Evolutionary conservation across 2,113 vertebrate genomes (phyloP).

Genomic region (Trematomus loennbergii): DNA sequence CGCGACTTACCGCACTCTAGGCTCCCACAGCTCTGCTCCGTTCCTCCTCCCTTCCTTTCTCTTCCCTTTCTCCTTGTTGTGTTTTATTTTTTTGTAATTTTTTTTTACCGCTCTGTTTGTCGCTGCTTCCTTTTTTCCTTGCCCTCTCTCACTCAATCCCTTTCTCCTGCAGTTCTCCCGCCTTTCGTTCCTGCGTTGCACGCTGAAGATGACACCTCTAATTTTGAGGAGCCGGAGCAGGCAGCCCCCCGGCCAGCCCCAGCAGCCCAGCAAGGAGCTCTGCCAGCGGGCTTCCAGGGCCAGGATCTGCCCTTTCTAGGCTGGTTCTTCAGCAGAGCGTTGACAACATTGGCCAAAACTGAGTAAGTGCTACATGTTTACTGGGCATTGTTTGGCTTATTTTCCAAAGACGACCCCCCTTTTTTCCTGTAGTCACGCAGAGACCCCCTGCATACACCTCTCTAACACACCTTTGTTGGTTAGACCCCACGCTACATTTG

Average conservation of each 20-base stretch:
- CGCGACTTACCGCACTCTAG: constrained; percentile 83
- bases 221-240: constrained; percentile 98
- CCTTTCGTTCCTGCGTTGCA: constrained; percentile 96
- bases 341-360: constrained; percentile 90
- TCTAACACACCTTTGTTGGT: constrained; percentile 56
- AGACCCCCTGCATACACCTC: constrained; percentile 44
- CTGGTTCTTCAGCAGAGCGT: constrained; percentile 96
- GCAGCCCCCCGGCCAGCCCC: constrained; percentile 87
- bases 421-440: constrained; percentile 16
- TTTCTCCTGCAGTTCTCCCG: constrained; percentile 90
- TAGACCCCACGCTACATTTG: constrained; percentile 55
- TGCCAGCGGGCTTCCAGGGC: constrained; percentile 90
- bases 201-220: constrained; percentile 98
- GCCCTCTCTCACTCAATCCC: constrained; percentile 54
- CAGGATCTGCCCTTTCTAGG: constrained; percentile 97
- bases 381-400: constrained; percentile 17
- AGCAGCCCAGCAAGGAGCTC: constrained; percentile 90
- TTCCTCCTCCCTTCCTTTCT: constrained; percentile 72
- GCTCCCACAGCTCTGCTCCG: constrained; percentile 64
- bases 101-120: constrained; percentile 44
- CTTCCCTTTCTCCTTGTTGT: constrained; percentile 67
- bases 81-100: constrained; percentile 32
- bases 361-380: constrained; percentile 91
- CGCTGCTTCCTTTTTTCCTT: constrained; percentile 38
- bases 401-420: constrained; percentile 2